Percentiles rank a stretch among this genome's conserved stretches.
Evolutionary conservation across 2,113 vertebrate genomes (phyloP).

Genomic region (Reinhardtius hippoglossoides): DNA sequence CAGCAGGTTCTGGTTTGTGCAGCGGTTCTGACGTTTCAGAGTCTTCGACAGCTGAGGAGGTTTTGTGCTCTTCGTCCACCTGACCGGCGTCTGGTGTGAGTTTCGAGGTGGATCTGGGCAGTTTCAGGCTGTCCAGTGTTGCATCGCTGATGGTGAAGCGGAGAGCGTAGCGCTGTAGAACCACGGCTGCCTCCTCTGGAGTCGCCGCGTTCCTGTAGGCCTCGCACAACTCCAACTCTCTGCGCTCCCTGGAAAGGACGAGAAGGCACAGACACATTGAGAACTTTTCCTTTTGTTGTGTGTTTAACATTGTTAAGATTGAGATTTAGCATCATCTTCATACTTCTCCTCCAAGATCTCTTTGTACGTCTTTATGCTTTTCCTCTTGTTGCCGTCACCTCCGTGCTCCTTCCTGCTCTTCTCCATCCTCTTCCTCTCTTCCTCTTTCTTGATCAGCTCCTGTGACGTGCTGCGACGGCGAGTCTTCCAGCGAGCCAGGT

Average conservation of each 20-base stretch:
- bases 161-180: constrained; percentile 95
- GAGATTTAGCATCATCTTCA: background rate
- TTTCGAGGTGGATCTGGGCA: constrained; percentile 84
- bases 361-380: constrained; percentile 98
- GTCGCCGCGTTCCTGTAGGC: constrained; percentile 91
- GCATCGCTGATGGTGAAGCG: constrained; percentile 98
- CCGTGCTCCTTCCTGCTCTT: constrained; percentile 87
- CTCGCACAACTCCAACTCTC: constrained; percentile 91
- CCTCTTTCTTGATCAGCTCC: constrained; percentile 96
- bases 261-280: background rate
- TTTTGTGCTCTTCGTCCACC: constrained; percentile 28
- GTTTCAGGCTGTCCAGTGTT: constrained; percentile 92
- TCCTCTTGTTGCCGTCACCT: constrained; percentile 83
- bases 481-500: constrained; percentile 96
- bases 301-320: background rate
- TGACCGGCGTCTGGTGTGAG: constrained; percentile 51
- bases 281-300: background rate
- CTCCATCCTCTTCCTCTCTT: constrained; percentile 96
- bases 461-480: constrained; percentile 94
- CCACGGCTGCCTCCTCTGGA: constrained; percentile 90
- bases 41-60: background rate
- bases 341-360: constrained; percentile 99
- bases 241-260: constrained; percentile 83
- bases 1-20: constrained; percentile 26
- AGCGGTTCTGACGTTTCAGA: constrained; percentile 22